These are phyloP conservation scores for Venturia canescens DNA, from an alignment of 1,140 invertebrate species.

Conservation along the genomic window DNA sequence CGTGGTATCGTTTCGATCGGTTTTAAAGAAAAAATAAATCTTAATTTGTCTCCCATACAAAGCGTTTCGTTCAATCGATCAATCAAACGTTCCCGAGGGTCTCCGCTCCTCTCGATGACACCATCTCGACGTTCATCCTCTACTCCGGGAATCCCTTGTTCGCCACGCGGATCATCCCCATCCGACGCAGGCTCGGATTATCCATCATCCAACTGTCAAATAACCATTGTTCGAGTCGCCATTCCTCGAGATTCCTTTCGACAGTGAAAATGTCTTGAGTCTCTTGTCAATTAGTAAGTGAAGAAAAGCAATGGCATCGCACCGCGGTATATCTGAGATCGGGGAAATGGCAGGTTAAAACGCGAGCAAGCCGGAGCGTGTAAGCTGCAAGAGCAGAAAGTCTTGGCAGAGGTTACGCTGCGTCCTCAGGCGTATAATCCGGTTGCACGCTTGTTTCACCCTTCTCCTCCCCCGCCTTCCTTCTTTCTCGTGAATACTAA, in stretches of 20 bases:
- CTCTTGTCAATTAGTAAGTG: background rate
- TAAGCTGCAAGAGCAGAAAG: background rate
- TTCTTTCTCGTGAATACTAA: background rate
- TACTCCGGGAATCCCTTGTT: too few species aligned
- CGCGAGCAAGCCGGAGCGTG: background rate
- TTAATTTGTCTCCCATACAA: background rate
- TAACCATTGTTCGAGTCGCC: too few species aligned
- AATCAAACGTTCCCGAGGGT: background rate
- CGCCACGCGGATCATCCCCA: too few species aligned
- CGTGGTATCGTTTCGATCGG: background rate
- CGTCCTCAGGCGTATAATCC: background rate
- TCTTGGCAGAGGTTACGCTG: background rate
- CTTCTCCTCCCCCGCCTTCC: background rate
- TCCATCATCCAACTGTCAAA: too few species aligned
- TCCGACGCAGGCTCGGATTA: too few species aligned
- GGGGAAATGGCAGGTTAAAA: slow-evolving; percentile 2
- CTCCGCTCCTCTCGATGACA: background rate
- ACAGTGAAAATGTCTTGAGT: background rate
- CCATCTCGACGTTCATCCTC: background rate
- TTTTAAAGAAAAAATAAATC: background rate
- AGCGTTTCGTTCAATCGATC: background rate
- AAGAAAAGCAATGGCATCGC: background rate
- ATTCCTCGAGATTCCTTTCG: background rate
- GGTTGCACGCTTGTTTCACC: slow-evolving; percentile 9
- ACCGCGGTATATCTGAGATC: background rate